Percentiles rank a stretch among this genome's conserved stretches.
Evolutionary conservation across 2,113 vertebrate species (phyloP).

Genomic region (Syngnathus typhle): DNA sequence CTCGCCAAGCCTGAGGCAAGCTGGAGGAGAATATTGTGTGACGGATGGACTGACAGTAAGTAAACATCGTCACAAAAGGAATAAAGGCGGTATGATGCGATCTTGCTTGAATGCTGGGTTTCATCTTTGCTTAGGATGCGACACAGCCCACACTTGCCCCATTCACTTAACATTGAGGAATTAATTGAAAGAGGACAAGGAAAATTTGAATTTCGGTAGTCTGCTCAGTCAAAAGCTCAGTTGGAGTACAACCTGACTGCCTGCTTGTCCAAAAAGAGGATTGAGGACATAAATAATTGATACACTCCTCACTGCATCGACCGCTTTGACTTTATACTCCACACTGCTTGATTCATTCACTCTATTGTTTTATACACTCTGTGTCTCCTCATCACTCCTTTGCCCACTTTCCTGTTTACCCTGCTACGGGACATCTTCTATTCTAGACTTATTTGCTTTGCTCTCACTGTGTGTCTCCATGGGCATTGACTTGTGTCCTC

Average conservation of each 20-base stretch:
- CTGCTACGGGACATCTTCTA: neutral
- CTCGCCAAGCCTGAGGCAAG: neutral
- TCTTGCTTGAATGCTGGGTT: neutral
- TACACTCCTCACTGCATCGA: constrained; percentile 61
- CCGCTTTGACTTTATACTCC: constrained; percentile 52
- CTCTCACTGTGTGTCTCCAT: neutral
- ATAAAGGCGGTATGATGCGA: constrained; percentile 1
- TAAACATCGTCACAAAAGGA: constrained; percentile 4
- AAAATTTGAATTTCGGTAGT: neutral
- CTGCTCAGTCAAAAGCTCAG: constrained; percentile 13
- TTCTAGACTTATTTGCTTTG: neutral
- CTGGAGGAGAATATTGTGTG: constrained; percentile 6
- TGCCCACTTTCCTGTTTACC: neutral
- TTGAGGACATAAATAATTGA: constrained; percentile 70
- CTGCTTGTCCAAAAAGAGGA: constrained; percentile 38
- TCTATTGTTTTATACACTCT: constrained; percentile 50
- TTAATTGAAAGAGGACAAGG: neutral
- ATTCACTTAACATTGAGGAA: neutral
- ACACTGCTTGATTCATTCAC: constrained; percentile 55
- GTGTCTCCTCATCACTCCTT: constrained; percentile 22
- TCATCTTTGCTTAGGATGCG: neutral
- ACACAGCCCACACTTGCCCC: neutral
- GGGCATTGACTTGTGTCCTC: neutral
- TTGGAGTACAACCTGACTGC: constrained; percentile 7
- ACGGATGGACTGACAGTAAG: constrained; percentile 11